These are phyloP conservation scores for Drosophila azteca DNA, from an alignment of 1,140 invertebrate species.

Conservation along the genomic window DNA sequence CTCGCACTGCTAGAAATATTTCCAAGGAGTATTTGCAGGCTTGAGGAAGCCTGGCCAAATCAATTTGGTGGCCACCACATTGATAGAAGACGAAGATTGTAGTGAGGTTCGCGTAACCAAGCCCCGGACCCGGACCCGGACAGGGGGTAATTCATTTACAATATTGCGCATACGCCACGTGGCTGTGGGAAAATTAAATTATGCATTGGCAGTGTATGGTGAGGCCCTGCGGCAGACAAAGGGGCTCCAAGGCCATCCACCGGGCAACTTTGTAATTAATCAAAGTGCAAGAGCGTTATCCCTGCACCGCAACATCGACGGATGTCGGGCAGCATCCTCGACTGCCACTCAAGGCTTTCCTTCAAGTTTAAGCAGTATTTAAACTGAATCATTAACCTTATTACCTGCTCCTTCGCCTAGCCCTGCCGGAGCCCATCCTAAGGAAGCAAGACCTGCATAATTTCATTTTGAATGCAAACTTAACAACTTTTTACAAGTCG, in stretches of 20 bases:
- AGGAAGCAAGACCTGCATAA: conserved; percentile 47
- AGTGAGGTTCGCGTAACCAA: background rate
- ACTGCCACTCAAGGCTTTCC: conserved; percentile 6
- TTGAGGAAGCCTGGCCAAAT: conserved; percentile 4
- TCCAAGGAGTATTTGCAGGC: background rate
- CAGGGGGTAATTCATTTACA: conserved; percentile 59
- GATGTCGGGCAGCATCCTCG: conserved; percentile 17
- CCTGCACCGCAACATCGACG: conserved; percentile 35
- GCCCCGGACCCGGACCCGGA: background rate
- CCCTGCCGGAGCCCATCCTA: background rate
- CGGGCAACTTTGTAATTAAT: conserved; percentile 68
- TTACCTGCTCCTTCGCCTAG: conserved; percentile 39
- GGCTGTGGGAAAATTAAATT: conserved; percentile 64
- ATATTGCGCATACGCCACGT: conserved; percentile 53
- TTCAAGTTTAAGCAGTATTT: conserved; percentile 64
- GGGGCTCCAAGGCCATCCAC: conserved; percentile 24
- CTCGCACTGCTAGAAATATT: background rate
- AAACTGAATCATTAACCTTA: conserved; percentile 76
- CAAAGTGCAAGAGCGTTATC: conserved; percentile 58
- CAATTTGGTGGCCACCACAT: conserved; percentile 28
- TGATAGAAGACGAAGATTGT: conserved; percentile 12
- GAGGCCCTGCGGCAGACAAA: conserved; percentile 27
- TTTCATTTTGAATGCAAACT: conserved; percentile 75
- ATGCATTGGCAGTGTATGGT: conserved; percentile 42
- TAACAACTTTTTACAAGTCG: conserved; percentile 68